phyloP scores from a whole-genome alignment of 2,113 vertebrate species.

The Sebastes schlegelii region DNA sequence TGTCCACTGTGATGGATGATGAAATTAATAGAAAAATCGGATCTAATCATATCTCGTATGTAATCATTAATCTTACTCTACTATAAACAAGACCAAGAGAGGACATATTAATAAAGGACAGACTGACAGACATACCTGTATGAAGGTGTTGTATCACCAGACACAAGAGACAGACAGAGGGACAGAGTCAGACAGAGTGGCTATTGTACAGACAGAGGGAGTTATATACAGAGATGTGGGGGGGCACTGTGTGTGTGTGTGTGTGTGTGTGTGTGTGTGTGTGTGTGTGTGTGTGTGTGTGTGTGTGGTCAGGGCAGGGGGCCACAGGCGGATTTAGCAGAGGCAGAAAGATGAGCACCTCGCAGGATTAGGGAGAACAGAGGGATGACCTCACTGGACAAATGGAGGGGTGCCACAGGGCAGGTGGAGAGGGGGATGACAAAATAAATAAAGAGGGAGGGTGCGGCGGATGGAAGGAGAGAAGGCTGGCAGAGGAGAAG shows the following conservation, averaged over 20 bases:
- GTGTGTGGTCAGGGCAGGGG: slow-evolving; percentile 50
- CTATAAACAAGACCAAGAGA: neutral
- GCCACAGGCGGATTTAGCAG: slow-evolving; percentile 78
- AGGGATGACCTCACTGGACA: slow-evolving; percentile 83
- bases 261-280: slow-evolving; percentile 33
- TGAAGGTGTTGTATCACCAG: slow-evolving; percentile 34
- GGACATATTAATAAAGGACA: neutral
- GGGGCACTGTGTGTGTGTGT: slow-evolving; percentile 21
- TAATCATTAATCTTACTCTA: too few relatives aligned
- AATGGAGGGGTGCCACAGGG: slow-evolving; percentile 66
- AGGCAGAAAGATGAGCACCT: slow-evolving; percentile 81
- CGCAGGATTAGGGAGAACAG: slow-evolving; percentile 79
- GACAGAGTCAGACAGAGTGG: slow-evolving; percentile 50
- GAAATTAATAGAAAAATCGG: neutral
- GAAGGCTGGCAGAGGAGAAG: neutral
- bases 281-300: slow-evolving; percentile 48
- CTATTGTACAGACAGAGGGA: slow-evolving; percentile 39
- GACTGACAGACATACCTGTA: slow-evolving; percentile 69
- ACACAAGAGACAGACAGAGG: slow-evolving; percentile 37
- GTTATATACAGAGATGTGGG: slow-evolving; percentile 75
- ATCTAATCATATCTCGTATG: too few relatives aligned
- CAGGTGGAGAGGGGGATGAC: slow-evolving; percentile 54
- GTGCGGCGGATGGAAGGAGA: slow-evolving; percentile 8
- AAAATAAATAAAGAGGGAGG: slow-evolving; percentile 17
- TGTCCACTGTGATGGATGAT: neutral